Evolutionary conservation across 2,113 vertebrate species (phyloP).

Genomic region (Microtus pennsylvanicus): DNA sequence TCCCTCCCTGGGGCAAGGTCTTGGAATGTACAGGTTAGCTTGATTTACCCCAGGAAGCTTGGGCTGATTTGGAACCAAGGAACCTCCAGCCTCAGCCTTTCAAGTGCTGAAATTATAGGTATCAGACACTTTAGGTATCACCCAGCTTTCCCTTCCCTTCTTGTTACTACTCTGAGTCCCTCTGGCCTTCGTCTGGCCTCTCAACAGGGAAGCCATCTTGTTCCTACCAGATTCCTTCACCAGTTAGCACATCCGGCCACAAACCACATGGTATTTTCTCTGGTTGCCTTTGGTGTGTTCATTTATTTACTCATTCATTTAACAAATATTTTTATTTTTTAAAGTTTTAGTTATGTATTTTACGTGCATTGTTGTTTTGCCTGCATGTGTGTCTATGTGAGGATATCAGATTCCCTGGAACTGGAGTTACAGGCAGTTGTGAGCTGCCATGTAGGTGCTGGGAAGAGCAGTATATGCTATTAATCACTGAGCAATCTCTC

Average conservation of each 20-base stretch:
- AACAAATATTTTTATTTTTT: not conserved
- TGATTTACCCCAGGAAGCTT: not conserved
- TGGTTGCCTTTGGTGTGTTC: not conserved
- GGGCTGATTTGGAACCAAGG: not conserved
- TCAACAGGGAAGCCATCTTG: not conserved
- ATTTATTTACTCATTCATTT: slow-evolving; percentile 32
- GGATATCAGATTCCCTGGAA: no score
- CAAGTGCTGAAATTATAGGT: not conserved
- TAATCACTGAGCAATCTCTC: no score
- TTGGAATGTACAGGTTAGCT: not conserved
- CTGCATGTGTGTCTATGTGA: no score
- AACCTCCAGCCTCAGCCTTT: not conserved
- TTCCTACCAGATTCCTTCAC: not conserved
- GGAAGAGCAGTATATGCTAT: no score
- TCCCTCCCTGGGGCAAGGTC: no score
- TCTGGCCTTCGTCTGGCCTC: not conserved
- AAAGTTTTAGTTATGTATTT: no score
- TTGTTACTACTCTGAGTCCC: not conserved
- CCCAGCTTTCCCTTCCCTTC: not conserved
- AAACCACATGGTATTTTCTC: not conserved
- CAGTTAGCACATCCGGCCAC: not conserved
- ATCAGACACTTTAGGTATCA: not conserved
- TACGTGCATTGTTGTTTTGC: no score
- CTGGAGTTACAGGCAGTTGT: no score
- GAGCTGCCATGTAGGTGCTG: no score